phyloP scores from a whole-genome alignment of 2,888 invertebrate species.

The Melinaea menophilus region DNA sequence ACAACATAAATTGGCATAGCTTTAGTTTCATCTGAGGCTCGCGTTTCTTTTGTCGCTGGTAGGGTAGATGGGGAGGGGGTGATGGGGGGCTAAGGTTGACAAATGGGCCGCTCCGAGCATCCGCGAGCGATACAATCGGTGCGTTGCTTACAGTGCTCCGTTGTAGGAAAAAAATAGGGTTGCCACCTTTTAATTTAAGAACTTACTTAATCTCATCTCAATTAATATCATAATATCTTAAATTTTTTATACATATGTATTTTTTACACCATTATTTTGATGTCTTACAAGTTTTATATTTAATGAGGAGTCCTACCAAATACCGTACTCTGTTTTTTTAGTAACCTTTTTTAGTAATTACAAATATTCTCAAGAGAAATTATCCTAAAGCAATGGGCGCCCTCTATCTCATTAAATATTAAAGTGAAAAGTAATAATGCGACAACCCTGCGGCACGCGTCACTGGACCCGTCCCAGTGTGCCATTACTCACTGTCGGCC shows the following conservation, averaged over 20 bases:
- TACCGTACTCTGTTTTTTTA: no score
- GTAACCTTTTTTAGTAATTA: no score
- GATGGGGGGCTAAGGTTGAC: conserved; percentile 69
- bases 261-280: no score
- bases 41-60: conserved; percentile 63
- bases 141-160: conserved; percentile 78
- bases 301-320: no score
- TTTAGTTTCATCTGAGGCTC: conserved; percentile 63
- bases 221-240: no score
- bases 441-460: conserved; percentile 73
- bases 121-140: conserved; percentile 77
- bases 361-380: conserved; percentile 4
- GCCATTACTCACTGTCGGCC: conserved; percentile 77
- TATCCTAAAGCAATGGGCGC: conserved; percentile 16
- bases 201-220: no score
- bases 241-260: no score
- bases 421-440: conserved; percentile 19
- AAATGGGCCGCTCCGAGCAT: conserved; percentile 78
- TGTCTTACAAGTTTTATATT: no score
- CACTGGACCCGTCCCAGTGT: conserved; percentile 73
- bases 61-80: conserved; percentile 33
- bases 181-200: conserved; percentile 34
- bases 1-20: conserved; percentile 60
- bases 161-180: conserved; percentile 79
- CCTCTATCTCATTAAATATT: conserved; percentile 20